Evolutionary conservation across 2,888 invertebrate genomes (phyloP), one percentile per base, ranked within the genome.

Genomic region (Graphium colonna): DNA sequence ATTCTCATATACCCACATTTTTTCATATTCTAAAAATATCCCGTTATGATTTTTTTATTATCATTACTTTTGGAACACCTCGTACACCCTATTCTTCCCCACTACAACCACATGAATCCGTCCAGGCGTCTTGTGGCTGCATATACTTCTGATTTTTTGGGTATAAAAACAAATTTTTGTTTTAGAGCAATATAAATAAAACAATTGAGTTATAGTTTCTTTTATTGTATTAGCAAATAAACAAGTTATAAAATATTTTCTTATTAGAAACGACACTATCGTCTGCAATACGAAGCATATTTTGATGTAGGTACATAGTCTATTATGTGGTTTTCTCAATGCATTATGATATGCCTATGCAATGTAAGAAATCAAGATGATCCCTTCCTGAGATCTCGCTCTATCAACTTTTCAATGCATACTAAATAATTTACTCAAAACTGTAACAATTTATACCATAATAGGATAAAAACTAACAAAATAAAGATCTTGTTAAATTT

Each of bases 141-240:
- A n/a, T n/a, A n/a, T n/a, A n/a, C n/a, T n/a, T n/a, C n/a, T n/a
- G n/a, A n/a, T n/a, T n/a, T n/a, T n/a, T n/a, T n/a, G n/a, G n/a
- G n/a, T n/a, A n/a, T n/a, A n/a, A n/a, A n/a, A n/a, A n/a, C n/a
- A 43, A 13, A 3, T 13, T 15, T 13, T 21, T 28, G 13, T 44
- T 5, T 28, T 31, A 43, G 12, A 17, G 33, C 7, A 10, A 62
- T 71, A 70, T 68, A 67, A 53, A 80, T 79, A 80, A 77, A 68
- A 69, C 61, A 46, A 51, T 57, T 51, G 52, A 60, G 65, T 73
- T 71, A 78, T 81, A 80, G 79, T 79, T 83, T 95, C 56, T 61
- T 65, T 67, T 97, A 98, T 78, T 86, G 84, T 88, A 89, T 88
- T 88, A 89, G 89, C 89, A 89, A 89, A 88, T 88, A 88, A 88